Base-by-base conservation (phyloP, 2,113 vertebrate species). In the Macrotis lagotis region DNA sequence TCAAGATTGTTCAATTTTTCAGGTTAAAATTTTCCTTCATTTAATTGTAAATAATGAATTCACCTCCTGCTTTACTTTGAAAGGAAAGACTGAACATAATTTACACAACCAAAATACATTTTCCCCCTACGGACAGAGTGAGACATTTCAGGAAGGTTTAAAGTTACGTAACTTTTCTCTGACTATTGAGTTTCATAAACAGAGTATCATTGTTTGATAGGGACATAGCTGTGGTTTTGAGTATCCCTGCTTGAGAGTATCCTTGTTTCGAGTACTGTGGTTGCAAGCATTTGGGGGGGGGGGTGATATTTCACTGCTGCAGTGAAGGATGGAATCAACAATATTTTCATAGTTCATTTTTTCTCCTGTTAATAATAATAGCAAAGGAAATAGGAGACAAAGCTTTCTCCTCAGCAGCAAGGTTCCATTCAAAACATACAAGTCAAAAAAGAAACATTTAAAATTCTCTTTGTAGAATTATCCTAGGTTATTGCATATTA, bases 161-260 rank as follows among this genome's bases (percentile, higher is more conserved):
- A 0, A 44, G 1, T 96, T 91, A 50, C 44, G 2, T 25, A 8
- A 3, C 0, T 49, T 89, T 59, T 51, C 90, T 83, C n/a, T 90
- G 89, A 90, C 89, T 93, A n/a, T 94, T 50, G 0, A 0, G 92
- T 96, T 96, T 93, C 95, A 92, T 94, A 94, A 92, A 97, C 96
- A 97, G 96, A 92, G 91, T 28, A 50, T 95, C 96, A 66, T 90
- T 96, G 95, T 97, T 91, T 48, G 92, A 37, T 74, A 14, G 93
- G 0, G 44, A 37, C 49, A 11, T 89, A 25, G 93, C 96, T 96
- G 92, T 74, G 96, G 96, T 55, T 96, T 93, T 25, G 90, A 92
- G 95, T 50, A 37, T 3, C 19, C 51, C 53, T 0, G 26, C 49
- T 93, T 25, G 89, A 5, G 28, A 50, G 26, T n/a, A 83, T 44